Base-by-base conservation (phyloP, 2,888 invertebrate species). In the Phortica magna region DNA sequence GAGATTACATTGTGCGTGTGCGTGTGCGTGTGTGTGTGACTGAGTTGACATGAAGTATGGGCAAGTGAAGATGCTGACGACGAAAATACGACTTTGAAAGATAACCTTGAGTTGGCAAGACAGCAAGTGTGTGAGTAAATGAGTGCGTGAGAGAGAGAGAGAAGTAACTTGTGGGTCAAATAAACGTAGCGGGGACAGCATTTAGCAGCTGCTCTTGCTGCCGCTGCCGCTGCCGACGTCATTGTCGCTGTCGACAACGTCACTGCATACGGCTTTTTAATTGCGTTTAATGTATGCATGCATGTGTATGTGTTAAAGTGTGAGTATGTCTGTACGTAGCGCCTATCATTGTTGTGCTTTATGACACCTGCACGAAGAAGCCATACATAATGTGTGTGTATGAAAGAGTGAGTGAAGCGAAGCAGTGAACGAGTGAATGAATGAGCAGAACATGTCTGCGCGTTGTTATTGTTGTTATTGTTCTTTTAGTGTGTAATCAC, bases 401-500 rank as follows among this genome's bases (percentile, higher is more conserved):
- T 55, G 55, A 14, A 55, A 31, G 59, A 59, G 22, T 59, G 59
- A 22, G 59, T 10, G 22, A 19, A 53, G 3, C n/a, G 53, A 53
- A 14, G 53, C 2, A 22, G 19, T 17, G 5, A 17, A 59, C 59
- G 59, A 19, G 17, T 59, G 22, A 19, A 14, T 19, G 59, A 19
- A 59, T 55, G n/a, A n/a, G 17, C 17, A 4, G 31, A 31, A 31
- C 59, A 12, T 17, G 59, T 9, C 59, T 59, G 7, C 7, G 19
- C 14, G 59, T 17, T 59, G 14, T 12, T 17, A n/a, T n/a, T 17
- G 59, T 59, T 17, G 53, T 19, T 73, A 22, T 64, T 42, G 61
- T 71, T 19, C 55, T 55, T 14, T 42, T 73, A 57, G 53, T 57
- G 55, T 79, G 86, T 88, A 84, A 87, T 85, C 86, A 85, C 85